Base-by-base conservation (phyloP, 2,113 vertebrate species). In the Speoplatyrhinus poulsoni region DNA sequence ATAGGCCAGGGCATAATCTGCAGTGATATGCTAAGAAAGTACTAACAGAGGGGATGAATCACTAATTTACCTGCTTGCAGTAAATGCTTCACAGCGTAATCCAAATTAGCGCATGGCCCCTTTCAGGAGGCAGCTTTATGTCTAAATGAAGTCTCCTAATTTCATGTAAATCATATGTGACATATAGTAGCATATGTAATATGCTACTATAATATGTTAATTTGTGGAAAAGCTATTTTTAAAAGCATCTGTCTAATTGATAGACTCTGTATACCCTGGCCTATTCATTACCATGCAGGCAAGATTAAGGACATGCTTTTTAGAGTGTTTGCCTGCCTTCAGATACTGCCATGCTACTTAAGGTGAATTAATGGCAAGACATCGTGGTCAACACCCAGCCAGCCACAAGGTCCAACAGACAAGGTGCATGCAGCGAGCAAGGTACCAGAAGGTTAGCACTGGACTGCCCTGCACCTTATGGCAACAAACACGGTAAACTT, bases 341-440 rank as follows among this genome's bases (percentile, higher is more conserved):
- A 67, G 83, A 87, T 88, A 91, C 72, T 82, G 85, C 88, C 77
- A 82, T 9, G 26, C 77, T 81, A 76, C 78, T 90, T 87, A 89
- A 81, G 73, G 15, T 75, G 76, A 76, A 88, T 90, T 90, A 85
- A 89, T 81, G 79, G 76, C 75, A 72, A 87, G 84, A 85, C 79
- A 83, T 86, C 26, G 26, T 26, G 26, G 26, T 77, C 70, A 67
- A 62, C 83, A 82, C 46, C 46, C 7, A 52, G 77, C 87, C 88
- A 88, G 84, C 72, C 64, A 67, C 65, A 36, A 46, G 36, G 69
- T 67, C 78, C 81, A 79, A 69, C 60, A 11, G 46, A 59, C 54
- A 59, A 55, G 46, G 41, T 62, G 60, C 56, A 49, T 59, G 9
- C 19, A n/a, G 9, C 54, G 78, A 65, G 64, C 41, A 13, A 46